phyloP scores from a whole-genome alignment of 2,888 invertebrate genomes.

The Cabera pusaria region DNA sequence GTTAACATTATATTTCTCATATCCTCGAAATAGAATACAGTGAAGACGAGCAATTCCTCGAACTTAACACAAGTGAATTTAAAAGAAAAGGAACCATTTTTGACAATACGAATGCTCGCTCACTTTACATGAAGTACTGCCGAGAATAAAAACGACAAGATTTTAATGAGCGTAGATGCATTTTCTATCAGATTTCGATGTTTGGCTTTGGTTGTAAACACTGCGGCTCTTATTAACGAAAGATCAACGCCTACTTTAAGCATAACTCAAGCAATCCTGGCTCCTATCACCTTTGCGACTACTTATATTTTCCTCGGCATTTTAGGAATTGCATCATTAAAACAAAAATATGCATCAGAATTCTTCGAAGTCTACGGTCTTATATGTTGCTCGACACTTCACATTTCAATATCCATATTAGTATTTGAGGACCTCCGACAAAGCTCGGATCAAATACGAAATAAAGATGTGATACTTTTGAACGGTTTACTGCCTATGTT shows the following conservation, averaged over 20 bases:
- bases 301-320: constrained; percentile 53
- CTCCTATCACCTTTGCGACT: constrained; percentile 55
- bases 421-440: constrained; percentile 46
- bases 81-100: too few relatives aligned
- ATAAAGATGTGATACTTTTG: constrained; percentile 41
- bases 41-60: too few relatives aligned
- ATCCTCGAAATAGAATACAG: too few relatives aligned
- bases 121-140: too few relatives aligned
- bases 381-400: constrained; percentile 44
- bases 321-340: constrained; percentile 41
- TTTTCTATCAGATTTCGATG: constrained; percentile 54
- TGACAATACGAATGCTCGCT: too few relatives aligned
- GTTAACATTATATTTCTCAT: too few relatives aligned
- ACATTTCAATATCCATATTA: constrained; percentile 45
- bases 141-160: too few relatives aligned
- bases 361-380: constrained; percentile 58
- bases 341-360: constrained; percentile 40
- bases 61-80: too few relatives aligned
- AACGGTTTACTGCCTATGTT: constrained; percentile 64
- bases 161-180: constrained; percentile 50
- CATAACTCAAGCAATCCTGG: constrained; percentile 53
- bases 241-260: constrained; percentile 47
- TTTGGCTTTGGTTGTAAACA: constrained; percentile 55
- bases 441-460: constrained; percentile 22
- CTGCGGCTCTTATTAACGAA: constrained; percentile 62